Percentiles rank a stretch among this genome's conserved stretches.
Evolutionary conservation across 2,113 vertebrate genomes (phyloP).

Genomic region (Oncorhynchus tshawytscha): DNA sequence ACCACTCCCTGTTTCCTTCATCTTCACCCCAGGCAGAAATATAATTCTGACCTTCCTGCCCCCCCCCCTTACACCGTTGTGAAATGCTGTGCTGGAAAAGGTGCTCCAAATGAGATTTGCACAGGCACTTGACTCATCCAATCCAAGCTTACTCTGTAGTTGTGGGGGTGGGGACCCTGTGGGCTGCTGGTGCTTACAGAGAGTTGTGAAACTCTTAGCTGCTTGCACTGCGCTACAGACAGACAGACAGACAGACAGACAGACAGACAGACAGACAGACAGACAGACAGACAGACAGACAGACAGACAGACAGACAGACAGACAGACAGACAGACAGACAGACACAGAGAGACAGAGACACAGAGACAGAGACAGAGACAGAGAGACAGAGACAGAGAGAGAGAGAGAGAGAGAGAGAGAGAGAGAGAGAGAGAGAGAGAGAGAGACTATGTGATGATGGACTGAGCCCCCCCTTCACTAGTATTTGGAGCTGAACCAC

Average conservation of each 20-base stretch:
- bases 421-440: neutral
- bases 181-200: neutral
- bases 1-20: conserved; percentile 22
- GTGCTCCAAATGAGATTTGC: conserved; percentile 11
- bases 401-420: too few relatives aligned
- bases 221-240: neutral
- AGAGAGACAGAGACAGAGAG: too few relatives aligned
- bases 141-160: conserved; percentile 7
- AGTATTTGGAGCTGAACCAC: too few relatives aligned
- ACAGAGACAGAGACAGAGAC: too few relatives aligned
- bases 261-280: too few relatives aligned
- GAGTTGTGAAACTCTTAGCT: neutral
- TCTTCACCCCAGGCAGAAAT: conserved; percentile 42
- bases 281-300: too few relatives aligned
- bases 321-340: neutral
- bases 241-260: too few relatives aligned
- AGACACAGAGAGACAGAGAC: too few relatives aligned
- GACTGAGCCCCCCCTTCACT: too few relatives aligned
- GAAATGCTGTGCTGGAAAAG: conserved; percentile 24
- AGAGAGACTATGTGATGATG: neutral
- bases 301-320: neutral
- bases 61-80: conserved; percentile 25
- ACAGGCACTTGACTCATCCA: conserved; percentile 23
- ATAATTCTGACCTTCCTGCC: conserved; percentile 25
- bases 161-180: neutral